A percentile compares a stretch with the other conserved stretches of the same genome.
Evolutionary conservation across 1,140 invertebrate genomes (phyloP).

Genomic region (Agrypnia vestita): DNA sequence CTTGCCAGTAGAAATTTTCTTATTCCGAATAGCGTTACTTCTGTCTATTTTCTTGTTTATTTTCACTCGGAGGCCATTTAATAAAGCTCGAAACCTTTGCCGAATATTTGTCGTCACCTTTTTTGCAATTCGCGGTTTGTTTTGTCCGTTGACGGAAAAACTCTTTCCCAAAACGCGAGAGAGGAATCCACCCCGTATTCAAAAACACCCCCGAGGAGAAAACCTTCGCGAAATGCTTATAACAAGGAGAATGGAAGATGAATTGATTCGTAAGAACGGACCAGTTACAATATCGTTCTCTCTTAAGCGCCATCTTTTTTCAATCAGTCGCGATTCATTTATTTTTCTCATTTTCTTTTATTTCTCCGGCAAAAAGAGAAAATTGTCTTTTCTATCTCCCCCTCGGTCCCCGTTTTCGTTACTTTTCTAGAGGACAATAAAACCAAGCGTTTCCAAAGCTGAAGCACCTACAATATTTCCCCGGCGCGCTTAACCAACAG

Average conservation of each 20-base stretch:
- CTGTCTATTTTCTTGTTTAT: no score
- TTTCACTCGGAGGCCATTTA: no score
- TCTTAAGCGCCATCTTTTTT: conserved; percentile 56
- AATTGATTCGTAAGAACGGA: not conserved
- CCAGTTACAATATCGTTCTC: conserved; percentile 12
- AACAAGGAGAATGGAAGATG: conserved; percentile 12
- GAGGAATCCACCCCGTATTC: no score
- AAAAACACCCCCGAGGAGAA: not conserved
- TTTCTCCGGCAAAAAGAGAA: conserved; percentile 48
- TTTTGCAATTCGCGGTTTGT: no score
- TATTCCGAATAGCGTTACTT: no score
- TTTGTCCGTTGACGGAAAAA: no score
- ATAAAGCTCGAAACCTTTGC: no score
- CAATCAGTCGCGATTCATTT: conserved; percentile 59
- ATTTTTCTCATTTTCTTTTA: conserved; percentile 56
- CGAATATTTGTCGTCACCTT: no score
- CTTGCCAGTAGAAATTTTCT: no score
- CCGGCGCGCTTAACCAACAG: not conserved
- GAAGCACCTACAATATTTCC: not conserved
- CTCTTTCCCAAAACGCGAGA: no score
- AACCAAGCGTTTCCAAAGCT: not conserved
- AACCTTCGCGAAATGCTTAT: conserved; percentile 10
- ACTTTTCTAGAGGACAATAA: conserved; percentile 20
- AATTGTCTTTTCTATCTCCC: conserved; percentile 49
- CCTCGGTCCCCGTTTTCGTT: conserved; percentile 7